Conservation (phyloP, 2,113 vertebrate genomes). For the Ictalurus furcatus region DNA sequence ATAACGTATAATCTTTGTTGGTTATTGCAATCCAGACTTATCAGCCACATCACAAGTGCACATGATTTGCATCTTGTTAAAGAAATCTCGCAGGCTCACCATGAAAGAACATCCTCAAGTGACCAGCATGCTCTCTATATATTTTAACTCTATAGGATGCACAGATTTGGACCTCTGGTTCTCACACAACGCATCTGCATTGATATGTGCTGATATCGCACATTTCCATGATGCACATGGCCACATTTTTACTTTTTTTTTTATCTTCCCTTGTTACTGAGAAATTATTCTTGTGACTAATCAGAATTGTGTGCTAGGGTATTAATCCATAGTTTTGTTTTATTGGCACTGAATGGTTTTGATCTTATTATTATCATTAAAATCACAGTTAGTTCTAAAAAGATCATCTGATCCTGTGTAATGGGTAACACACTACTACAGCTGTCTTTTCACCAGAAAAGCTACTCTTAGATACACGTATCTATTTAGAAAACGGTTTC, state of each 20-base stretch:
- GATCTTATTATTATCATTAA: not conserved
- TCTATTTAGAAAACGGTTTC: not conserved
- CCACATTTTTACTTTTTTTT: not conserved
- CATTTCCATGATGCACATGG: not conserved
- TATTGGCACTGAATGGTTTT: not conserved
- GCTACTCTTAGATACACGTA: not conserved
- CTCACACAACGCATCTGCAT: not conserved
- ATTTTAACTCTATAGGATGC: not conserved
- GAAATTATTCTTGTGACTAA: not conserved
- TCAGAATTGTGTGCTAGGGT: not conserved
- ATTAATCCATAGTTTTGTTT: not conserved
- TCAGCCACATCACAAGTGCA: not conserved
- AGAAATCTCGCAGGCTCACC: not conserved
- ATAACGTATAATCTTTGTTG: not conserved
- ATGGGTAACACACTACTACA: not conserved
- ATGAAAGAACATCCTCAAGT: not conserved
- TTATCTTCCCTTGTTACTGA: not conserved
- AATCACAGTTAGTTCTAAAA: not conserved
- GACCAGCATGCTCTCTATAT: not conserved
- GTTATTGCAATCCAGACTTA: not conserved
- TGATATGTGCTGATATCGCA: not conserved
- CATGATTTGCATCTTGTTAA: not conserved
- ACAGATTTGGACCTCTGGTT: not conserved
- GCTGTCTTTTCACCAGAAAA: not conserved
- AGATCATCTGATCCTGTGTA: not conserved